Evolutionary conservation across 2,888 invertebrate genomes (phyloP).

Genomic region (Hirudinaria manillensis): DNA sequence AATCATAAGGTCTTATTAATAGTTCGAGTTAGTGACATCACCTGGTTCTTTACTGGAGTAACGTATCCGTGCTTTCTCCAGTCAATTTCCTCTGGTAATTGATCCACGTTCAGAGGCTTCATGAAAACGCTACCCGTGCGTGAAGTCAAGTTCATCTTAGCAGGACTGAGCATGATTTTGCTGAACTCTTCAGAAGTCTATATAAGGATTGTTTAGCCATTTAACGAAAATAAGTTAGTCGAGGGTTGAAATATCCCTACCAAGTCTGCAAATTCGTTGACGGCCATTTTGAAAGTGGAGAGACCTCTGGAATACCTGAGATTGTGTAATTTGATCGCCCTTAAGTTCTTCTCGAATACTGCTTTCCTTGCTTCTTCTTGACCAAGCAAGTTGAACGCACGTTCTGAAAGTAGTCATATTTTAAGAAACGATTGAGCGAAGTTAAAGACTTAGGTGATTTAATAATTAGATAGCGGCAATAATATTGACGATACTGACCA

Average conservation of each 20-base stretch:
- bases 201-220: not conserved
- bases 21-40: conserved; percentile 20
- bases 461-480: too few species aligned
- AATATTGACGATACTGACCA: too few species aligned
- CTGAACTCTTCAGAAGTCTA: conserved; percentile 36
- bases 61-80: conserved; percentile 47
- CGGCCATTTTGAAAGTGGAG: conserved; percentile 38
- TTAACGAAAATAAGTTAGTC: not conserved
- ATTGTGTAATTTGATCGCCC: conserved; percentile 39
- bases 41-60: conserved; percentile 45
- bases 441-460: too few species aligned
- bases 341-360: conserved; percentile 31
- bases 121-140: conserved; percentile 27
- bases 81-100: conserved; percentile 41
- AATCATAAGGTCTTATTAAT: not conserved
- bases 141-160: conserved; percentile 20
- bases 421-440: too few species aligned
- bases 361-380: conserved; percentile 30
- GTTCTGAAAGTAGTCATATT: conserved; percentile 17
- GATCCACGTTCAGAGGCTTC: conserved; percentile 34
- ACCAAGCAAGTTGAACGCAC: conserved; percentile 26
- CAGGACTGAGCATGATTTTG: conserved; percentile 35
- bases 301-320: conserved; percentile 36
- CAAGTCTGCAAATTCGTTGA: conserved; percentile 42
- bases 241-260: conserved; percentile 32